Evolutionary conservation across 2,888 invertebrate species (phyloP).

Genomic region (Drosophila buzzatii): DNA sequence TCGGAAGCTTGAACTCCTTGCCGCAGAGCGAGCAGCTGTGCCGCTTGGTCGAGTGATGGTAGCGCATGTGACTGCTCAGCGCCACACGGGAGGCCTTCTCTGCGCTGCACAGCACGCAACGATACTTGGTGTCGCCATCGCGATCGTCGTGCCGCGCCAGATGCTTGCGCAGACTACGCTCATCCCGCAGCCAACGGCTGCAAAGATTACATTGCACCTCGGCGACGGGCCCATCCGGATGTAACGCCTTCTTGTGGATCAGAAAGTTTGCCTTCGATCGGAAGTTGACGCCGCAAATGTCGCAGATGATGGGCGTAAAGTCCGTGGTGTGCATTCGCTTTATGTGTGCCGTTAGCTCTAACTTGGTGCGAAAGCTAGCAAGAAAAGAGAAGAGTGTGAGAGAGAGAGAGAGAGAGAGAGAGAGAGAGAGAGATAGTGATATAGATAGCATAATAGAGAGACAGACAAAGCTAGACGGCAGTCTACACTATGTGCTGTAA

Average conservation of each 20-base stretch:
- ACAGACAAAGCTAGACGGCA: background rate
- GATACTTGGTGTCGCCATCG: slow-evolving; percentile 65
- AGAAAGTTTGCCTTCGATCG: slow-evolving; percentile 73
- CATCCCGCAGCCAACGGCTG: slow-evolving; percentile 70
- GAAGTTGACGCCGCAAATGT: slow-evolving; percentile 69
- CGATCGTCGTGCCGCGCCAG: slow-evolving; percentile 68
- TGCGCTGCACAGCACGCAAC: slow-evolving; percentile 61
- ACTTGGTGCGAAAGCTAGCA: slow-evolving; percentile 68
- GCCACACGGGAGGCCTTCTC: slow-evolving; percentile 70
- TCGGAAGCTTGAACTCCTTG: slow-evolving; percentile 68
- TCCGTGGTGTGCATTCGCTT: slow-evolving; percentile 72
- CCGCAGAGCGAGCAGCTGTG: slow-evolving; percentile 68
- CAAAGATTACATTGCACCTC: slow-evolving; percentile 73
- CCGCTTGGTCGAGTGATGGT: slow-evolving; percentile 71
- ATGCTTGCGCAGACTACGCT: slow-evolving; percentile 71
- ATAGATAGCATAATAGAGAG: background rate
- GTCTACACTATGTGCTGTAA: background rate
- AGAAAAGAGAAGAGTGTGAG: background rate
- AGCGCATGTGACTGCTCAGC: slow-evolving; percentile 70
- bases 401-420: too few species aligned
- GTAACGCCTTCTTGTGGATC: slow-evolving; percentile 69
- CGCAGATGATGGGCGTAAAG: slow-evolving; percentile 76
- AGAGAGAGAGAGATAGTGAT: background rate
- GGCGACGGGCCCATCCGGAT: slow-evolving; percentile 71
- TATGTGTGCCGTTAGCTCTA: slow-evolving; percentile 65